Evolutionary conservation across 2,797 vertebrate species (phyloP).

Genomic region (Tamandua tetradactyla): DNA sequence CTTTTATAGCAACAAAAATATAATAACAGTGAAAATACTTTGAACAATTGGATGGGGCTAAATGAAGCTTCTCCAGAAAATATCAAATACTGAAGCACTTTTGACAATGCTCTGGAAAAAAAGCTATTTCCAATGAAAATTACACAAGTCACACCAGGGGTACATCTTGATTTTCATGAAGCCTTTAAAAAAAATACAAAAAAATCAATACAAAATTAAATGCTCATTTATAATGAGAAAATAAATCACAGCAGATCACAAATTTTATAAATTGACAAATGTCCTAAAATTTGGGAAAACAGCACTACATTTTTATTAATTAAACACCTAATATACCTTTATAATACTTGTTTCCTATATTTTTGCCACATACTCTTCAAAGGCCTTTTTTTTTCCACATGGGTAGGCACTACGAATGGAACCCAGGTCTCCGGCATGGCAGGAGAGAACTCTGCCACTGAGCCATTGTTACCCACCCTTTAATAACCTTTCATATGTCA

Average conservation of each 20-base stretch:
- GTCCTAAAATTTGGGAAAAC: not conserved
- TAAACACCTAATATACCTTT: not conserved
- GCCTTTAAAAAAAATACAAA: not conserved
- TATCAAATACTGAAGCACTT: not conserved
- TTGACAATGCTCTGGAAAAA: not conserved
- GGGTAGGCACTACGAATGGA: too few relatives aligned
- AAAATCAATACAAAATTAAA: not conserved
- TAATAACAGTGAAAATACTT: constrained; percentile 1
- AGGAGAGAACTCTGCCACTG: too few relatives aligned
- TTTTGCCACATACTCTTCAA: not conserved
- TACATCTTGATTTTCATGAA: not conserved
- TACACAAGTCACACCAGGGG: not conserved
- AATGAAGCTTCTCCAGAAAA: not conserved
- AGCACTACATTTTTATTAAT: not conserved
- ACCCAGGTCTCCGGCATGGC: too few relatives aligned
- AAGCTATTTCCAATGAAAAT: not conserved
- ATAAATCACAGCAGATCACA: constrained; percentile 10
- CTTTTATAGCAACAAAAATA: constrained; percentile 1
- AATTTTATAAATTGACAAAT: constrained; percentile 17
- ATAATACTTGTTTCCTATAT: not conserved
- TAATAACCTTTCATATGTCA: not conserved
- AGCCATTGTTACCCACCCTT: too few relatives aligned
- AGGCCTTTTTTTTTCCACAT: too few relatives aligned
- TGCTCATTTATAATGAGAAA: constrained; percentile 37
- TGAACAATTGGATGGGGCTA: not conserved